Evolutionary conservation across 2,113 vertebrate genomes (phyloP).

Genomic region (Choloepus hoffmanni): DNA sequence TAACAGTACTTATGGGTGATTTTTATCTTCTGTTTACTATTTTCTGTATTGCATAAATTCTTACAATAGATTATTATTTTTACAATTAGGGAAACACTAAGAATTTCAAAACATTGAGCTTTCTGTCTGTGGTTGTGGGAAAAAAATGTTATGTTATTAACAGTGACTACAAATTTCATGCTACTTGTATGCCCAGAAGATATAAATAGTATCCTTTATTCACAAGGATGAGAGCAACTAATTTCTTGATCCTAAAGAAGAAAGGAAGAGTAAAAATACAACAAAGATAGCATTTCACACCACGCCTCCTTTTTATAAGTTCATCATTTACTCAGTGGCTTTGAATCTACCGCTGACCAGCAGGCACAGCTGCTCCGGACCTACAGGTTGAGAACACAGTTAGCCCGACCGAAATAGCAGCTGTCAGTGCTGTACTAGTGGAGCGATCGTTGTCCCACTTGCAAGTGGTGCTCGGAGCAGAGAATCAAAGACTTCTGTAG

Average conservation of each 20-base stretch:
- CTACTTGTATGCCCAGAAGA: neutral
- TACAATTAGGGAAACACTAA: too few relatives aligned
- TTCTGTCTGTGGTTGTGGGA: too few relatives aligned
- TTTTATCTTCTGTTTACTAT: too few relatives aligned
- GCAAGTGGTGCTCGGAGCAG: neutral
- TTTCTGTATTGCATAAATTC: too few relatives aligned
- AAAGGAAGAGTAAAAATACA: neutral
- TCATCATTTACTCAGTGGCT: neutral
- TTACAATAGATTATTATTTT: too few relatives aligned
- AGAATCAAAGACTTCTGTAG: neutral
- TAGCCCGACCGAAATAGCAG: neutral
- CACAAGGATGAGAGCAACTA: neutral
- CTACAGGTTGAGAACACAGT: neutral
- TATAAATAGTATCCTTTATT: constrained; percentile 34
- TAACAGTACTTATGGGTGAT: too few relatives aligned
- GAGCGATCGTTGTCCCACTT: neutral
- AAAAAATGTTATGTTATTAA: neutral
- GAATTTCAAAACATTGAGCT: too few relatives aligned
- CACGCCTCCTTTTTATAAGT: neutral
- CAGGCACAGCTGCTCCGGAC: neutral
- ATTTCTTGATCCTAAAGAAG: neutral
- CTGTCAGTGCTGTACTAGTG: neutral
- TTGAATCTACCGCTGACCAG: neutral
- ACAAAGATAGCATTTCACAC: neutral
- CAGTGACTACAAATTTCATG: neutral